Evolutionary conservation across 2,797 vertebrate species (phyloP).

Genomic region (Sarcophilus harrisii): DNA sequence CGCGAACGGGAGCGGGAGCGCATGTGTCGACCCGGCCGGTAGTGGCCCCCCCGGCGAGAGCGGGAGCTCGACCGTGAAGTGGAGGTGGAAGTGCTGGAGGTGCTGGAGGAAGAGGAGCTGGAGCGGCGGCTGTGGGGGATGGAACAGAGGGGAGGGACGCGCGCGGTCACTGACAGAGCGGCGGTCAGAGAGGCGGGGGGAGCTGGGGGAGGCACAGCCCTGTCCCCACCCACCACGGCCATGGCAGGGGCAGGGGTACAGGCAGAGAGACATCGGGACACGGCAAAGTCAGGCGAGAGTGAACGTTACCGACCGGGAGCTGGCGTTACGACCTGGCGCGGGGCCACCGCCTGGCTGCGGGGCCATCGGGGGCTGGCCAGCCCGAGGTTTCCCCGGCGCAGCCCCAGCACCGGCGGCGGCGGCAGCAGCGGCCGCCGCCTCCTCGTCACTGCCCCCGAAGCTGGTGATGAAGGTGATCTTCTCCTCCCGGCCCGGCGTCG

Average conservation of each 20-base stretch:
- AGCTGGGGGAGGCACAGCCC: not conserved
- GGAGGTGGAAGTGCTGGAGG: slow-evolving; percentile 85
- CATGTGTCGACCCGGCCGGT: slow-evolving; percentile 85
- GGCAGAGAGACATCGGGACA: not conserved
- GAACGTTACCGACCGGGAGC: slow-evolving; percentile 98
- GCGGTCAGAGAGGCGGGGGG: not conserved
- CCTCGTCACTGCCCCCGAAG: slow-evolving; percentile 96
- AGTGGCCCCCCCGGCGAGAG: slow-evolving; percentile 85
- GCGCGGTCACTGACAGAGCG: not conserved
- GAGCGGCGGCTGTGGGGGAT: slow-evolving; percentile 87
- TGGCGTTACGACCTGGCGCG: slow-evolving; percentile 95
- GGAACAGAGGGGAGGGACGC: not conserved
- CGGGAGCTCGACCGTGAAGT: slow-evolving; percentile 90
- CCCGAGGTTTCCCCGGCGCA: slow-evolving; percentile 87
- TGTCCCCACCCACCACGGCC: not conserved
- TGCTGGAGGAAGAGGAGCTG: slow-evolving; percentile 89
- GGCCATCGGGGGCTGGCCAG: slow-evolving; percentile 75
- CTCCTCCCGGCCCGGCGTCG: slow-evolving; percentile 90
- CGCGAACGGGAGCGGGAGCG: slow-evolving; percentile 85
- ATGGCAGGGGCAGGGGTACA: not conserved
- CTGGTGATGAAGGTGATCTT: slow-evolving; percentile 99
- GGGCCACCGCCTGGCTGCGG: slow-evolving; percentile 71
- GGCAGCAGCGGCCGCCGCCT: slow-evolving; percentile 82
- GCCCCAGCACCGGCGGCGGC: slow-evolving; percentile 77
- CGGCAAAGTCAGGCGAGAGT: slow-evolving; percentile 69